A percentile compares a stretch with the other conserved stretches of the same genome.
Evolutionary conservation across 2,797 vertebrate genomes (phyloP).

Genomic region (Phoeniculus purpureus): DNA sequence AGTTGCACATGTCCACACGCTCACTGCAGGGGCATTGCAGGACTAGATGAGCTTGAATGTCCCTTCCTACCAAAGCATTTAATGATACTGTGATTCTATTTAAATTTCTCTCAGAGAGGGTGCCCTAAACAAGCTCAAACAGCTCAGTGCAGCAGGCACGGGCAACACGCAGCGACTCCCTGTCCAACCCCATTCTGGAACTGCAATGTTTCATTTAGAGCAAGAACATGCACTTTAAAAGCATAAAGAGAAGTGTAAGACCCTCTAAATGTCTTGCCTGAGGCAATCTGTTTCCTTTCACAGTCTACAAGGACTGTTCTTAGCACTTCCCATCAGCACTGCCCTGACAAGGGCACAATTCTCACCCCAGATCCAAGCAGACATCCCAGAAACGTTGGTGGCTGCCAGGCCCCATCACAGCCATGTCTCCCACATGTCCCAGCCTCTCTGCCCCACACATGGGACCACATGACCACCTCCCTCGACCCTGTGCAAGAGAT

Average conservation of each 20-base stretch:
- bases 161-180: accelerated
- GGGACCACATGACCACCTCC: background rate
- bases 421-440: accelerated
- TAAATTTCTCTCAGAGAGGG: background rate
- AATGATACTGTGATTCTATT: background rate
- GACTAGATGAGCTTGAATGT: too few species aligned
- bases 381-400: background rate
- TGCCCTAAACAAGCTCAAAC: background rate
- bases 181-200: background rate
- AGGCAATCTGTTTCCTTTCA: conserved; percentile 36
- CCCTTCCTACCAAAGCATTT: too few species aligned
- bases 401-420: background rate
- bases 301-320: conserved; percentile 17
- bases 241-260: background rate
- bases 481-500: accelerated
- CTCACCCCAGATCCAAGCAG: background rate
- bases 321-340: background rate
- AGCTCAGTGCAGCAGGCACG: background rate
- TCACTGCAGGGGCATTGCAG: too few species aligned
- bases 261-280: conserved; percentile 24
- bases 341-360: background rate
- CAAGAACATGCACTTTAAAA: background rate
- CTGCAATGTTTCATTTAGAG: background rate
- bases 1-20: too few species aligned
- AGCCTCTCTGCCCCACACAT: background rate